These are phyloP conservation scores for Limnephilus marmoratus DNA, from an alignment of 2,888 invertebrate genomes.

Conservation along the genomic window DNA sequence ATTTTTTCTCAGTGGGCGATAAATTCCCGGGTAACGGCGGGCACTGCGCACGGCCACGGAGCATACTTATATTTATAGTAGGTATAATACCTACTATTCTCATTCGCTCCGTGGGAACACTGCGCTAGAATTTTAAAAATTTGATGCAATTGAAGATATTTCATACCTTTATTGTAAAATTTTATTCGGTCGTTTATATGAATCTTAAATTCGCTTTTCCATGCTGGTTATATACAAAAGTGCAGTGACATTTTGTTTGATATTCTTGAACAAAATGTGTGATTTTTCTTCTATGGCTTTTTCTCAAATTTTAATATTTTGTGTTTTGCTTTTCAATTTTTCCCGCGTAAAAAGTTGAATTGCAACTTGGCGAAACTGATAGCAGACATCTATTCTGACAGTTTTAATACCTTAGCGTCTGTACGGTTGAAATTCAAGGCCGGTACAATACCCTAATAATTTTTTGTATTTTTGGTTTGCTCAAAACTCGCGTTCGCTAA, in stretches of 20 bases:
- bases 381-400: no score
- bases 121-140: neutral
- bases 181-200: neutral
- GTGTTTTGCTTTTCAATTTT: no score
- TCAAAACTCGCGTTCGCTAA: no score
- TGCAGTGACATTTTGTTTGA: neutral
- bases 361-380: no score
- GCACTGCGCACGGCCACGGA: neutral
- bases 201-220: neutral
- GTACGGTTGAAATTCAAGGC: no score
- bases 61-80: neutral
- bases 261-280: neutral
- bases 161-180: neutral
- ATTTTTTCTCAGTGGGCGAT: constrained; percentile 21
- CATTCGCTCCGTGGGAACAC: neutral
- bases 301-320: no score
- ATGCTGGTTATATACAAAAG: neutral
- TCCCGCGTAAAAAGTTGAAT: no score
- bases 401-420: no score
- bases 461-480: no score
- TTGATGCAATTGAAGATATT: neutral
- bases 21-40: constrained; percentile 14
- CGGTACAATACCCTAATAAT: no score
- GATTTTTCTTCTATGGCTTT: neutral
- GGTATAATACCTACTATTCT: neutral